Evolutionary conservation across 2,888 invertebrate species (phyloP).

Genomic region (Criorhina ranunculi): DNA sequence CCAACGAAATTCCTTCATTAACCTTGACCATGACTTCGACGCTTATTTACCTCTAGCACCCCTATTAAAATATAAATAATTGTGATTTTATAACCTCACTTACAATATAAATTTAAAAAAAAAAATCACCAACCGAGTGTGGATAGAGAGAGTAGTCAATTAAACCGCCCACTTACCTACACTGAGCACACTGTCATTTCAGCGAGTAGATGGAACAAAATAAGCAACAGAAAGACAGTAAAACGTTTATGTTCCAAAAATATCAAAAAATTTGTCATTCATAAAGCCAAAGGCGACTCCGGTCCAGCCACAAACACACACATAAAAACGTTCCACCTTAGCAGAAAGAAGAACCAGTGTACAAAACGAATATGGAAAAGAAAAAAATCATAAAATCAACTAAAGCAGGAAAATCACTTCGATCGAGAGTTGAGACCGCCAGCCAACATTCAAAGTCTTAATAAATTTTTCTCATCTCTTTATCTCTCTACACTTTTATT

Average conservation of each 20-base stretch:
- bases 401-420: slow-evolving; percentile 52
- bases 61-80: neutral
- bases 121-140: neutral
- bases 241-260: slow-evolving; percentile 16
- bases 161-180: slow-evolving; percentile 45
- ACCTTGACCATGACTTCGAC: slow-evolving; percentile 23
- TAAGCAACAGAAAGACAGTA: slow-evolving; percentile 13
- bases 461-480: slow-evolving; percentile 14
- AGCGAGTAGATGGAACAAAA: slow-evolving; percentile 3
- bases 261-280: slow-evolving; percentile 41
- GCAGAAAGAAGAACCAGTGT: slow-evolving; percentile 1
- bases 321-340: neutral
- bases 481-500: slow-evolving; percentile 26
- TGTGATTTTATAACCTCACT: neutral
- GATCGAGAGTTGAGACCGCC: slow-evolving; percentile 21
- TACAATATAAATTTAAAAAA: neutral
- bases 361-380: slow-evolving; percentile 1
- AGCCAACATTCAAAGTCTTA: slow-evolving; percentile 45
- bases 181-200: slow-evolving; percentile 29
- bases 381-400: slow-evolving; percentile 31
- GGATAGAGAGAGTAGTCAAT: neutral
- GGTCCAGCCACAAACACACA: neutral
- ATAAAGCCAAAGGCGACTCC: slow-evolving; percentile 11
- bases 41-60: neutral
- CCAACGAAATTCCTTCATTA: neutral